Evolutionary conservation across 2,888 invertebrate genomes (phyloP).

Genomic region (Phytoseiulus persimilis): DNA sequence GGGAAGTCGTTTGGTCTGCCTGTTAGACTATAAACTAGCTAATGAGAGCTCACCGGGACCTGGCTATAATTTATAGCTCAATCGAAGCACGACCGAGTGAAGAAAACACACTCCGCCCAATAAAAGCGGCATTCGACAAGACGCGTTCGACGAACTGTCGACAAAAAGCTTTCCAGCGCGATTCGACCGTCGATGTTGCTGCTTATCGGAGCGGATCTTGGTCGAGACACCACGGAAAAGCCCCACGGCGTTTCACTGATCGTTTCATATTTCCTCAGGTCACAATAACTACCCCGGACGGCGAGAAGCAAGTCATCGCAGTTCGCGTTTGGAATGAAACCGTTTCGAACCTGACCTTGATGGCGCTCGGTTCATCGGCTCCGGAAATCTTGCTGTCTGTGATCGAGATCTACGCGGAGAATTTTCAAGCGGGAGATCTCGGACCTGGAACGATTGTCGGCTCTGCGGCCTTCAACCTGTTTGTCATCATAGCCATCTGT

Average conservation of each 20-base stretch:
- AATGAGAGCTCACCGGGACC: not conserved
- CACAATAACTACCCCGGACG: constrained; percentile 75
- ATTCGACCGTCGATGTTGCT: not conserved
- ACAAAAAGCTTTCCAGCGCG: not conserved
- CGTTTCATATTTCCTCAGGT: constrained; percentile 50
- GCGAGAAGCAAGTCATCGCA: constrained; percentile 74
- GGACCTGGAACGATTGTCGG: constrained; percentile 98
- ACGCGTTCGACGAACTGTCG: not conserved
- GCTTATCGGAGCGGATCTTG: not conserved
- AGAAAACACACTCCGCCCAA: not conserved
- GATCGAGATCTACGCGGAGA: constrained; percentile 91
- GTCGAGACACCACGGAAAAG: no score
- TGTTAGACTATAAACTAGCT: not conserved
- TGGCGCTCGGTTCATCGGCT: constrained; percentile 97
- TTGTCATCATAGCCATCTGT: constrained; percentile 94
- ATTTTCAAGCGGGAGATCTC: constrained; percentile 88
- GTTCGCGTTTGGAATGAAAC: constrained; percentile 99
- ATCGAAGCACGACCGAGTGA: not conserved
- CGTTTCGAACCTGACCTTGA: constrained; percentile 92
- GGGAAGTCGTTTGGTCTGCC: not conserved
- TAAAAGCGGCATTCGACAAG: not conserved
- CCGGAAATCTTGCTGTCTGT: constrained; percentile 95
- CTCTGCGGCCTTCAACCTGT: constrained; percentile 94
- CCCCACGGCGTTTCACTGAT: no score
- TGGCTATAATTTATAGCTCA: not conserved